Conservation (phyloP, 2,797 vertebrate genomes). For the Malacoctenus gilli region DNA sequence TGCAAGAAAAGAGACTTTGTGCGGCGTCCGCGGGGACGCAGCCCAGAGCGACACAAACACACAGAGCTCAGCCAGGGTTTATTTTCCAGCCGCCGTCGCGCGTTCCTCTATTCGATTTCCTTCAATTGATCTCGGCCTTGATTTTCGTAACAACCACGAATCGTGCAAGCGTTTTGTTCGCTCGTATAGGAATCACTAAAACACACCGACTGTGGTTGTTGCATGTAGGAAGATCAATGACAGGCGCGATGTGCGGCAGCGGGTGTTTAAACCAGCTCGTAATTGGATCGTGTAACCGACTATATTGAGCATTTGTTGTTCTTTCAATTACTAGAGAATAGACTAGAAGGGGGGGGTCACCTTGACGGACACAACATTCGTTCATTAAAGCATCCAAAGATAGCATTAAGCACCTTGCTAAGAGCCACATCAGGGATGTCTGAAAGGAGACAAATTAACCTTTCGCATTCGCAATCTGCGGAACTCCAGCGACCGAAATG, state of each 20-base stretch:
- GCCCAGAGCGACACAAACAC: constrained; percentile 9
- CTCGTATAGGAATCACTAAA: no score
- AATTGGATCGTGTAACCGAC: no score
- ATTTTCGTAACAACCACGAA: no score
- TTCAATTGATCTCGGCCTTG: no score
- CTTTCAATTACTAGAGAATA: no score
- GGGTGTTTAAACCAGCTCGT: no score
- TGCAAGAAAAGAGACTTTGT: background rate
- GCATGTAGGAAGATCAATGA: no score
- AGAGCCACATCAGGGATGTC: constrained; percentile 6
- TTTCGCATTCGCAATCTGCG: background rate
- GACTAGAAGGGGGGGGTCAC: background rate
- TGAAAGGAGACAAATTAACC: constrained; percentile 2
- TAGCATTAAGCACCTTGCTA: constrained; percentile 8
- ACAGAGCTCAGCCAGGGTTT: background rate
- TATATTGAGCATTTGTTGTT: constrained; percentile 19
- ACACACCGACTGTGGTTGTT: no score
- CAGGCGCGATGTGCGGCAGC: no score
- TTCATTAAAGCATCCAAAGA: background rate
- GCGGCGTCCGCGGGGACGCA: background rate
- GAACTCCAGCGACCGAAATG: constrained; percentile 9
- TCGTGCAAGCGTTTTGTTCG: no score
- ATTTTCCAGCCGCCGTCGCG: background rate
- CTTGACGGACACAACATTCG: constrained; percentile 1
- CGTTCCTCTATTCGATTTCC: background rate